Conservation (phyloP, 2,888 invertebrate species). For the Lypha dubia region DNA sequence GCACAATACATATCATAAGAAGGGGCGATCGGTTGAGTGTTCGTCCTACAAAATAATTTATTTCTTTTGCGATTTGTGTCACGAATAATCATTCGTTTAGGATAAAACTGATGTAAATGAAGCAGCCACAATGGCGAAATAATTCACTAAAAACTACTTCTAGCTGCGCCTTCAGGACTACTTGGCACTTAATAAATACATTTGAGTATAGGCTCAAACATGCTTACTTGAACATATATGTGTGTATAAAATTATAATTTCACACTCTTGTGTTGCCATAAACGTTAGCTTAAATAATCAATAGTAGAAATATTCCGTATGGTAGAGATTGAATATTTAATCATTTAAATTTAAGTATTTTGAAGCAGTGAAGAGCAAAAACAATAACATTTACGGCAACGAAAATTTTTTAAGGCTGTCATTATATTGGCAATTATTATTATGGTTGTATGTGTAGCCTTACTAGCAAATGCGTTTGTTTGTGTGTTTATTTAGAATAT, state of each 20-base stretch:
- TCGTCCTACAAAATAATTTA: too few relatives aligned
- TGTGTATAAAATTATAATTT: too few relatives aligned
- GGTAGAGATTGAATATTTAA: neutral
- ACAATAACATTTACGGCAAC: constrained; percentile 39
- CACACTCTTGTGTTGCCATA: constrained; percentile 12
- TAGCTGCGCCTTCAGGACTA: neutral
- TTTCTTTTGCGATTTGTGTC: too few relatives aligned
- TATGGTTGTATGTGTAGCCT: neutral
- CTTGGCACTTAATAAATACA: neutral
- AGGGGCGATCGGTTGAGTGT: too few relatives aligned
- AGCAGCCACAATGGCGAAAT: too few relatives aligned
- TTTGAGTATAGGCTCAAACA: neutral
- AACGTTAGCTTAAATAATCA: constrained; percentile 7
- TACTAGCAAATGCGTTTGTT: constrained; percentile 27
- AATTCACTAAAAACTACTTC: neutral
- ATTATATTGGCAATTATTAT: constrained; percentile 46
- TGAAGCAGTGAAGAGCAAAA: constrained; percentile 29
- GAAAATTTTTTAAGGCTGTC: constrained; percentile 54
- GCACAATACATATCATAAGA: too few relatives aligned
- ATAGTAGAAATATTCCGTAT: neutral
- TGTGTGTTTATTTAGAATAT: constrained; percentile 35
- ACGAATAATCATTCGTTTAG: too few relatives aligned
- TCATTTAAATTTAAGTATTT: constrained; percentile 11
- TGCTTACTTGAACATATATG: neutral
- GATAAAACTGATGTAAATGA: too few relatives aligned